phyloP scores from a whole-genome alignment of 2,113 vertebrate genomes.

The Pollachius pollachius region DNA sequence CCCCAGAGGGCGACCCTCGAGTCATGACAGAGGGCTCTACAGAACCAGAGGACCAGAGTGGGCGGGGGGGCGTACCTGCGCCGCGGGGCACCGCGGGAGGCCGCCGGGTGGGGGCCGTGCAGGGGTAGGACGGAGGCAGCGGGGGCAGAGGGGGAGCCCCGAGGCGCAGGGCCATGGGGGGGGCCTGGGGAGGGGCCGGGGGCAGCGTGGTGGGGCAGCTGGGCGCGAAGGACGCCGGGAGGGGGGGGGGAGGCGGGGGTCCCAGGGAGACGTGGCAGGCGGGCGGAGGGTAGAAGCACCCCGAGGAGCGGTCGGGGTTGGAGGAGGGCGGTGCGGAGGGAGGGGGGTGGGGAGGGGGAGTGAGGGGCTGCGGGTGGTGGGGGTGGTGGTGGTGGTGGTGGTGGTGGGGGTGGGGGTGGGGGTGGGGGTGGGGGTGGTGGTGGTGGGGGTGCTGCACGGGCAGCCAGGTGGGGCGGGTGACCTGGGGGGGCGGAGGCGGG shows the following conservation, averaged over 20 bases:
- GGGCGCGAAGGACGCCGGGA: constrained; percentile 51
- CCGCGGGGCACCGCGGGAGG: constrained; percentile 71
- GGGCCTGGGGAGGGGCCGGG: constrained; percentile 60
- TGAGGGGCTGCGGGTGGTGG: not conserved
- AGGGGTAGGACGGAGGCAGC: constrained; percentile 74
- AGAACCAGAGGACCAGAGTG: no score
- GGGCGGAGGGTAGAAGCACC: constrained; percentile 55
- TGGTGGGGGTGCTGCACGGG: constrained; percentile 62
- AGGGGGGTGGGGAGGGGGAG: constrained; percentile 59
- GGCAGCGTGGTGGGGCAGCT: constrained; percentile 55
- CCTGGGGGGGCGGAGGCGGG: constrained; percentile 51
- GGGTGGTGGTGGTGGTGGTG: constrained; percentile 58
- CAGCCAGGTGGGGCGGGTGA: constrained; percentile 73
- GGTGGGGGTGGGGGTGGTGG: constrained; percentile 54
- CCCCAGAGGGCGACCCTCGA: no score
- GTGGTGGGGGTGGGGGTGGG: constrained; percentile 41
- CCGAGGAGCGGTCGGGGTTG: constrained; percentile 59
- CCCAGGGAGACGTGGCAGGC: constrained; percentile 41
- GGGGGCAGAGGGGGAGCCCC: constrained; percentile 72
- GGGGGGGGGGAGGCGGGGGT: constrained; percentile 55
- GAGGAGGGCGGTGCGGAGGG: constrained; percentile 53
- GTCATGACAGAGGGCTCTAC: no score
- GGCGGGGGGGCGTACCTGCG: constrained; percentile 50
- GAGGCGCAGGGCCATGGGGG: constrained; percentile 57
- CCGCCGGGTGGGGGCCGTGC: constrained; percentile 68